Base-by-base conservation (phyloP, 2,113 vertebrate genomes). In the Elgaria multicarinata region DNA sequence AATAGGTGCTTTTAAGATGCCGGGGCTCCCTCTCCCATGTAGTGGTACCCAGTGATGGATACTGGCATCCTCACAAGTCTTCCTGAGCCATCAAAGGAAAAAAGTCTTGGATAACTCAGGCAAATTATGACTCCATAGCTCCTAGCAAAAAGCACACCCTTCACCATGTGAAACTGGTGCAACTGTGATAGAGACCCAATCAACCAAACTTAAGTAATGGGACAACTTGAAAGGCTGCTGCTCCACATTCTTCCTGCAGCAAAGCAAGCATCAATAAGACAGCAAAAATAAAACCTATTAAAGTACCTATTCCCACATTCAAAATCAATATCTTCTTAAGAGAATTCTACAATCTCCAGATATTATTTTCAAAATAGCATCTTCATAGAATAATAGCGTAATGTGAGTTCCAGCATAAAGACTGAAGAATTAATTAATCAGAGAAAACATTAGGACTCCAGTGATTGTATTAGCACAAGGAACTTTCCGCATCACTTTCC, bases 271-370 rank as follows among this genome's bases (percentile, higher is more conserved):
- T 78, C 42, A 44, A 62, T 24, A 66, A 77, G 31, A 36, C 36
- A 66, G 10, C 55, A 87, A 66, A 46, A 77, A 22, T 50, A 36
- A 87, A 42, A 76, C 1, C 20, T 66, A 76, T 86, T 76, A 64
- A 86, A 33, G 39, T 4, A n/a, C 39, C 16, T 24, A 62, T 77
- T 87, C 33, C 28, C 74, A 77, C 20, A 78, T n/a, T 24, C 42
- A 77, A 87, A 87, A 87, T 66, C 58, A 87, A 87, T 78, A 16
- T n/a, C 33, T 33, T 50, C 85, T 87, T 66, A 66, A 87, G 31
- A 42, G 55, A 85, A 72, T 53, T 22, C 67, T 53, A 69, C 67
- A 72, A 64, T 36, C 31, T 46, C 39, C 33, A 42, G 36, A 42
- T 31, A 13, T 86, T 22, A 87, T 76, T 46, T 66, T 24, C 9